These are phyloP conservation scores for Actinostola sp. DNA, from an alignment of 92 coral and sea anemone genomes.

Conservation along the genomic window DNA sequence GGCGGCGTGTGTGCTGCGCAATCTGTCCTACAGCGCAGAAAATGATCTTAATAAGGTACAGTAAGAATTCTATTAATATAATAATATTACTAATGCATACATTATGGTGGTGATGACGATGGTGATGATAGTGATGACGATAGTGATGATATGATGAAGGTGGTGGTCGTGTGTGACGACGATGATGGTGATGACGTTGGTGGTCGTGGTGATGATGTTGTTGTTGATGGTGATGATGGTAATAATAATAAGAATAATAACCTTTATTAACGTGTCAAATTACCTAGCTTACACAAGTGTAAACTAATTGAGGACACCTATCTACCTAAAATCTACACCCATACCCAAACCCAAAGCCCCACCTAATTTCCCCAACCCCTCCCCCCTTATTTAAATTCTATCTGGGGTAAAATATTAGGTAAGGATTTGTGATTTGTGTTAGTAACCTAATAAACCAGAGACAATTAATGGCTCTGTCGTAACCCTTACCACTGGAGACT, in stretches of 20 bases:
- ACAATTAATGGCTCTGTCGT: too few relatives aligned
- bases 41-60: slow-evolving; percentile 78
- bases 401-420: too few relatives aligned
- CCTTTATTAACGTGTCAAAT: neutral
- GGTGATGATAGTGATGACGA: neutral
- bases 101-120: neutral
- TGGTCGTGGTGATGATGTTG: neutral
- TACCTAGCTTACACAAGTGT: too few relatives aligned
- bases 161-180: neutral
- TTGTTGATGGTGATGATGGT: neutral
- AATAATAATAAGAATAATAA: neutral
- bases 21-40: slow-evolving; percentile 77
- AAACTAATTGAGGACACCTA: too few relatives aligned
- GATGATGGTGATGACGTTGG: neutral
- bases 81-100: too few relatives aligned
- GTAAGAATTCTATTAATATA: neutral
- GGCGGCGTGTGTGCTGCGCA: slow-evolving; percentile 87
- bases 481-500: too few relatives aligned
- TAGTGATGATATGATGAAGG: neutral
- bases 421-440: too few relatives aligned
- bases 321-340: too few relatives aligned
- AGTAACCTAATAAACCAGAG: too few relatives aligned
- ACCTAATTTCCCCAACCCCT: too few relatives aligned
- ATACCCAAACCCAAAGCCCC: too few relatives aligned
- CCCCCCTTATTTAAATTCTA: too few relatives aligned